Base-by-base conservation (phyloP, 2,888 invertebrate species). In the Drosophila neutralis region DNA sequence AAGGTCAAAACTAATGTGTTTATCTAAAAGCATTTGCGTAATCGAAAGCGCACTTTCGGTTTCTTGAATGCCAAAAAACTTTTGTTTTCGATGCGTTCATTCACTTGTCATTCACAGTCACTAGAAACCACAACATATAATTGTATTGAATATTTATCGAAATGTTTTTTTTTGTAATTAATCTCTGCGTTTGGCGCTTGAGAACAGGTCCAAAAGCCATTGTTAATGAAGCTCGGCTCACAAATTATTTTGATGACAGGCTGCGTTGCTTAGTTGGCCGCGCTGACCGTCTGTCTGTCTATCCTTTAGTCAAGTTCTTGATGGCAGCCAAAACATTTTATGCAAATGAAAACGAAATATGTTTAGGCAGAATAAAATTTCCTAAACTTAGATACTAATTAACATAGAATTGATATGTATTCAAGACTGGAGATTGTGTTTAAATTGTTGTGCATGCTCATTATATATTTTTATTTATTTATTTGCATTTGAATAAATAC, bases 61-160 rank as follows among this genome's bases (percentile, higher is more conserved):
- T 84, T 78, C 73, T 40, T 45, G 27, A 31, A 71, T 33, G 31
- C 48, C 63, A 33, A 57, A 36, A 69, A 69, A 87, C 87, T 87
- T 73, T 89, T 89, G 65, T 69, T 87, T 87, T 87, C 87, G 61
- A 73, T 87, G 70, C 86, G 88, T 87, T 85, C 85, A 81, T 87
- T 89, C 89, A 89, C 89, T 66, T 53, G 36, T 27, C 31, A 36
- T n/a, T n/a, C n/a, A n/a, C n/a, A 42, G 5, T 1, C 10, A 45
- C 33, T 15, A n/a, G 27, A 31, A 24, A 31, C 36, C 33, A 57
- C 31, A 54, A n/a, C 45, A 53, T 11, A 48, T n/a, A 49, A 65
- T 48, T 83, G 52, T 68, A 68, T 76, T 66, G 72, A 71, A 72
- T 62, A 82, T 70, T 64, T 77, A 70, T 74, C 61, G 53, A 80